phyloP scores from a whole-genome alignment of 2,113 vertebrate genomes.

The Micromys minutus region DNA sequence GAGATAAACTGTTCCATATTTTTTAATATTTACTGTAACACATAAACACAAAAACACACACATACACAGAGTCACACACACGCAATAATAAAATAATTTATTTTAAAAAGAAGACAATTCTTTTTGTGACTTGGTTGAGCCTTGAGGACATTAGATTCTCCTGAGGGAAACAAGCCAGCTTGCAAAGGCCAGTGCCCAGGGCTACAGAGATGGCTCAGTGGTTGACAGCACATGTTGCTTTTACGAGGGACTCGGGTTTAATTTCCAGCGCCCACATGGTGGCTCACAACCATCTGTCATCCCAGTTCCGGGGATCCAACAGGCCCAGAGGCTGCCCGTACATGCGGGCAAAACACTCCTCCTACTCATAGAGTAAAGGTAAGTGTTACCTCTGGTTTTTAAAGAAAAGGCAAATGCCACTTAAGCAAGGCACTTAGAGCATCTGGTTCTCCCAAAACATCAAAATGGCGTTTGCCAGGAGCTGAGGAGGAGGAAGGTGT shows the following conservation, averaged over 20 bases:
- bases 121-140: neutral
- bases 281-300: neutral
- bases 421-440: neutral
- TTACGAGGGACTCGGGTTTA: neutral
- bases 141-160: neutral
- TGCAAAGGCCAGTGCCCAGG: neutral
- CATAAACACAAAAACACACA: neutral
- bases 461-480: neutral
- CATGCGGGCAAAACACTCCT: neutral
- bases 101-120: neutral
- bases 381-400: neutral
- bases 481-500: neutral
- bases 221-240: neutral
- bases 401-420: neutral
- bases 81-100: neutral
- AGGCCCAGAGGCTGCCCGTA: neutral
- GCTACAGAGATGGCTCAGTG: neutral
- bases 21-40: no score
- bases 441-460: neutral
- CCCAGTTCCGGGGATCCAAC: neutral
- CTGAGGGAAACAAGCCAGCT: neutral
- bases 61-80: neutral
- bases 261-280: neutral
- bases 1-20: no score
- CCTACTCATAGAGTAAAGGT: neutral